Conservation (phyloP, 2,797 vertebrate genomes). For the Anniella stebbinsi region DNA sequence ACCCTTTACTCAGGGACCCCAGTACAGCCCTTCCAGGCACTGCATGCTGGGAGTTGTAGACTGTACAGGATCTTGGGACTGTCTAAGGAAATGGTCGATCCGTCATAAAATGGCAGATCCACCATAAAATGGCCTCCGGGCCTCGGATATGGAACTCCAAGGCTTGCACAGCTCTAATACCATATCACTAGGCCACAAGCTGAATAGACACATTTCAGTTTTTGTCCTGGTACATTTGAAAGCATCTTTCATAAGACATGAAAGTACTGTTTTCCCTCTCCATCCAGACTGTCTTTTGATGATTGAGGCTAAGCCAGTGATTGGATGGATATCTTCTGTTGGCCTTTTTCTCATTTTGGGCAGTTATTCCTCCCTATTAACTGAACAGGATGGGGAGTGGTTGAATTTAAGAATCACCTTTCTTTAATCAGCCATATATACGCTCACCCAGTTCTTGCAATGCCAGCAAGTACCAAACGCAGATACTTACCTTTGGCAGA, state of each 20-base stretch:
- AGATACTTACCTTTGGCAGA: conserved; percentile 88
- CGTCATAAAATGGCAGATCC: no score
- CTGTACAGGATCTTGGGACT: no score
- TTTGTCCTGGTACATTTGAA: not conserved
- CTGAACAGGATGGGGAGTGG: not conserved
- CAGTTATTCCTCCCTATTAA: not conserved
- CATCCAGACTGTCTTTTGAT: not conserved
- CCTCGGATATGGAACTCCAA: no score
- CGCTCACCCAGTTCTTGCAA: not conserved
- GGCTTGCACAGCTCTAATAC: no score
- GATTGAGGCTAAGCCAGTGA: no score
- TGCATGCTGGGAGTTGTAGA: no score
- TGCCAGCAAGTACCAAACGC: conserved; percentile 2
- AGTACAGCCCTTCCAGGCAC: no score
- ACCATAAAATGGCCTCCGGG: no score
- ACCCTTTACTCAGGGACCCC: no score
- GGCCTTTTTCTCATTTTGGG: no score
- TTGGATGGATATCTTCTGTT: not conserved
- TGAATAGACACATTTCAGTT: not conserved
- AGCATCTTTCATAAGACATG: not conserved
- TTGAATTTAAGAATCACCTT: not conserved
- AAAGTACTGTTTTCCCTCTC: not conserved
- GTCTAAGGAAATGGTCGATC: no score
- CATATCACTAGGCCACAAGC: no score
- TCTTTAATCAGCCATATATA: not conserved